Base-by-base conservation (phyloP, 2,113 vertebrate species). In the Pluvianellus socialis region DNA sequence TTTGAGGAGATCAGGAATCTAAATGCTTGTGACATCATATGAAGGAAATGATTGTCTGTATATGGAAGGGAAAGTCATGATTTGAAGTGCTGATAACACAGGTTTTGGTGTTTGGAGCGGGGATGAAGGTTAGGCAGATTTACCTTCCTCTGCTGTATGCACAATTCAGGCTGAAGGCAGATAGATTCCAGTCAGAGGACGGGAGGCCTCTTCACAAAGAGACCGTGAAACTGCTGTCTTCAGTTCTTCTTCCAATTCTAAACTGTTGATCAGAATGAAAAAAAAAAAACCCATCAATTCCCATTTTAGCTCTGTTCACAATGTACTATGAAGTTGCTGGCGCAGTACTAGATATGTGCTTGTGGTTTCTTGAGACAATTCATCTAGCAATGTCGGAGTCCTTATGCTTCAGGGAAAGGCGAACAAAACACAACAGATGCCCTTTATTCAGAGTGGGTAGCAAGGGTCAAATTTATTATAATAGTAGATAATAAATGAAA, bases 321-420 rank as follows among this genome's bases (percentile, higher is more conserved):
- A 72, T 67, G 56, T 23, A 20, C 75, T 75, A 68, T 33, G 38
- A 90, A 94, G 68, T 76, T 89, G 15, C 58, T 93, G 86, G 56
- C 19, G 1, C 49, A 33, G 24, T 40, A 47, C 44, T 56, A 56
- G 86, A 26, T 33, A 68, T 19, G 22, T 50, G 19, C 8, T 83
- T 87, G 71, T 65, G 84, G 58, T 94, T 93, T 91, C 24, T 61
- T 42, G 38, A 94, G 79, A 90, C 74, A 93, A 96, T 96, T 91
- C n/a, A 74, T 53, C 52, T 18, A 50, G 40, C 27, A 33, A 91
- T 68, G 49, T 66, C 6, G 2, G 62, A 74, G 49, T 47, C 53
- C 19, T 92, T 86, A 27, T 40, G 86, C 88, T 82, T 82, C 73
- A 91, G 84, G 66, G 66, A 65, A 94, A 94, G 44, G 40, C 2